Conservation (phyloP, 2,113 vertebrate genomes). For the Urocynchramus pylzowi region DNA sequence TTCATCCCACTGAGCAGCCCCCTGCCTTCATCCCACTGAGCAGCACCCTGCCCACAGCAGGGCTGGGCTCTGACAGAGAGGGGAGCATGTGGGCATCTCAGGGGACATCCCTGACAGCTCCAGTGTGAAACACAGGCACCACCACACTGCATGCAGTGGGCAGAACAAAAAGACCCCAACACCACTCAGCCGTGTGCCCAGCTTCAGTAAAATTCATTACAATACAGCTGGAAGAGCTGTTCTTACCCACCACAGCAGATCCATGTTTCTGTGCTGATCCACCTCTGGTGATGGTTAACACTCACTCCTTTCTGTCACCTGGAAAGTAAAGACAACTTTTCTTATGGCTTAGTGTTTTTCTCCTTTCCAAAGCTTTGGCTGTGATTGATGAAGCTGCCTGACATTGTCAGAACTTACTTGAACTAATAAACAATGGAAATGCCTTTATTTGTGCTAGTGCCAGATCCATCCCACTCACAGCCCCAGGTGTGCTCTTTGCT, state of each 20-base stretch:
- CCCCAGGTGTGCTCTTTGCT: neutral
- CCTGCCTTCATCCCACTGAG: no score
- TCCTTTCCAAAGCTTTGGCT: neutral
- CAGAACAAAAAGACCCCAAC: neutral
- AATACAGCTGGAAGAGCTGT: neutral
- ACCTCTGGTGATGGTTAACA: neutral
- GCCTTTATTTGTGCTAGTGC: neutral
- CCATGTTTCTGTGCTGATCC: neutral
- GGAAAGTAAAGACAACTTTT: neutral
- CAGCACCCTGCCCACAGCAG: neutral
- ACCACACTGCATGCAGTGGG: fast-evolving
- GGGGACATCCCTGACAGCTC: neutral
- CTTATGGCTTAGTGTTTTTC: neutral
- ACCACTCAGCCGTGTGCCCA: fast-evolving
- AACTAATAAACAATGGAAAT: constrained; percentile 18
- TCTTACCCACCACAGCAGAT: neutral
- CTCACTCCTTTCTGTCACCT: neutral
- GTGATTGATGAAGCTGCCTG: neutral
- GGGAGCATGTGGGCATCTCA: neutral
- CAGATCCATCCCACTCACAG: neutral
- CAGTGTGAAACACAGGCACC: neutral
- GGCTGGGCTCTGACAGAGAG: neutral
- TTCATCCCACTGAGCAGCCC: neutral
- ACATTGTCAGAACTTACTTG: neutral
- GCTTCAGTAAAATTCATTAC: fast-evolving